Base-by-base conservation (phyloP, 2,797 vertebrate genomes). In the Anguilla anguilla region DNA sequence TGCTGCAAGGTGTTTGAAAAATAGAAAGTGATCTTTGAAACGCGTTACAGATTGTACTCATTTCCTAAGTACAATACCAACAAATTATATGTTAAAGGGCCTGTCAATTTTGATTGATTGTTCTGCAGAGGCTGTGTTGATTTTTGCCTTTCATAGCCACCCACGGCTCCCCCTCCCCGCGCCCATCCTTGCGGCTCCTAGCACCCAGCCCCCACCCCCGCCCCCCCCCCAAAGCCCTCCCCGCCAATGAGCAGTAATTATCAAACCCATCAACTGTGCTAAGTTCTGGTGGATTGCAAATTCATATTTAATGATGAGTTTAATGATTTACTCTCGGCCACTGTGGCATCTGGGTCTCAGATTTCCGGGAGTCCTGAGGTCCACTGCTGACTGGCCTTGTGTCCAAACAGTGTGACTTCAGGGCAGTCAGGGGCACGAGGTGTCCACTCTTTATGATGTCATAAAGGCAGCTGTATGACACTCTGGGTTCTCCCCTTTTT, bases 81-180 rank as follows among this genome's bases (percentile, higher is more conserved):
- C 95, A 97, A 96, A 97, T 94, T 93, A 95, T 93, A 95, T 95
- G 94, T 95, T 96, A 96, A 95, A 96, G 96, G 95, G 94, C 89
- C 95, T 94, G 95, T 97, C 98, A 96, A 94, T 92, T 96, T 92
- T 98, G 97, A 98, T 97, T 96, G 97, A 98, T 98, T 96, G 97
- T 96, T 94, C 96, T 93, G 94, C 95, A 96, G 96, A 95, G 93
- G 96, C 92, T 94, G 95, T 97, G 97, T 96, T 96, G 96, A 97
- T 96, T 97, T 97, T 96, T 95, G 94, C 92, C 95, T 94, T 94
- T 95, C 96, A 94, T 95, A 93, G 95, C 95, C 95, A 57, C 92
- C 93, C 89, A 91, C 67, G 93, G 93, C 94, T 93, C 92, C 94
- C 95, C 91, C 89, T 92, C 93, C 94, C 93, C 94, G 91, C 93